phyloP scores from a whole-genome alignment of 2,888 invertebrate species.

The Gryllus longicercus region DNA sequence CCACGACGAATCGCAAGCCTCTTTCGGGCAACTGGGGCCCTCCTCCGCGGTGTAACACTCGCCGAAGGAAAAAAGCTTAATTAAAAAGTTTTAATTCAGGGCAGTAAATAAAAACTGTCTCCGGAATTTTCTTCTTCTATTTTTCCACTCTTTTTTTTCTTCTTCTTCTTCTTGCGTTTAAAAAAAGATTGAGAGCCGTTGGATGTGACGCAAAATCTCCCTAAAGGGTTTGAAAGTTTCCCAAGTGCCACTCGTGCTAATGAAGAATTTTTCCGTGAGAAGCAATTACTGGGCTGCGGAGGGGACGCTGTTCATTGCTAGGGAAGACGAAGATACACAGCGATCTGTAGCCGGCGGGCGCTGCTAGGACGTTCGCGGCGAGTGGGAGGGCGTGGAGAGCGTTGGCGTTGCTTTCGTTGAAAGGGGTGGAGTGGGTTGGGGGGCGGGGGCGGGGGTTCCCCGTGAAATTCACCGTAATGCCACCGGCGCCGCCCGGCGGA shows the following conservation, averaged over 20 bases:
- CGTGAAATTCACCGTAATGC: too few species aligned
- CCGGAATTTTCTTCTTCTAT: conserved; percentile 24
- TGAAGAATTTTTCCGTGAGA: conserved; percentile 18
- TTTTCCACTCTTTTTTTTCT: not conserved
- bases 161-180: not conserved
- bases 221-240: conserved; percentile 17
- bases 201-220: conserved; percentile 17
- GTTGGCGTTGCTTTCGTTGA: not conserved
- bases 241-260: conserved; percentile 10
- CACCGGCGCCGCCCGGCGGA: too few species aligned
- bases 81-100: conserved; percentile 37
- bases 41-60: too few species aligned
- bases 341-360: not conserved
- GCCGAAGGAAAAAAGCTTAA: conserved; percentile 29
- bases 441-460: conserved; percentile 23
- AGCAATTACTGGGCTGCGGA: conserved; percentile 11
- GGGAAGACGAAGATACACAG: conserved; percentile 1
- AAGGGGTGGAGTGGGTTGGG: not conserved
- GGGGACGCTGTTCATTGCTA: not conserved
- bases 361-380: too few species aligned
- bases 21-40: not conserved
- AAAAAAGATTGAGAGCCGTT: conserved; percentile 17
- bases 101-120: conserved; percentile 36
- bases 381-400: too few species aligned
- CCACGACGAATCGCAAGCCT: too few species aligned